phyloP scores from a whole-genome alignment of 53 echinoderm and acorn worm species.

The Echinometra lucunter region DNA sequence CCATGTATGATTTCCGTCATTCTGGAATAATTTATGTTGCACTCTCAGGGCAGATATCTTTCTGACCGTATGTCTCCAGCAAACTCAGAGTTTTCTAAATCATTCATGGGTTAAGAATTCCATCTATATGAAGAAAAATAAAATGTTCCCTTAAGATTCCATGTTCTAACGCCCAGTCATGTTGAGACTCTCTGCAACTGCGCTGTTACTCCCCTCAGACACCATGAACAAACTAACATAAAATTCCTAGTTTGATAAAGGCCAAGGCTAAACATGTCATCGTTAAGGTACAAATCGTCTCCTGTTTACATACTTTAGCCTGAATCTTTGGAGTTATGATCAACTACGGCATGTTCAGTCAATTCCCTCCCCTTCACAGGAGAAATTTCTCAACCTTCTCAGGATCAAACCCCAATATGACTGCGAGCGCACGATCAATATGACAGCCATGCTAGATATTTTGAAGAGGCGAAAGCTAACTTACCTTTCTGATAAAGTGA shows the following conservation, averaged over 20 bases:
- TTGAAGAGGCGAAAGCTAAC: not conserved
- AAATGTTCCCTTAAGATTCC: too few species aligned
- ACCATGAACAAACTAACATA: not conserved
- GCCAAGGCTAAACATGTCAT: not conserved
- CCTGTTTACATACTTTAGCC: not conserved
- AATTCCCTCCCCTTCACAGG: not conserved
- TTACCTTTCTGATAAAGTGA: not conserved
- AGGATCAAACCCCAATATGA: not conserved
- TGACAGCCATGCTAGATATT: not conserved
- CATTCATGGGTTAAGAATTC: too few species aligned
- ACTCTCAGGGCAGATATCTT: not conserved
- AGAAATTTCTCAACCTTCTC: not conserved
- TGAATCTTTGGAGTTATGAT: not conserved
- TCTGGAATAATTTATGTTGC: not conserved
- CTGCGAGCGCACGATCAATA: not conserved
- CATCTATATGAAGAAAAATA: too few species aligned
- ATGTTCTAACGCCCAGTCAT: too few species aligned
- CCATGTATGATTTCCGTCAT: conserved; percentile 9
- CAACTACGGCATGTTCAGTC: not conserved
- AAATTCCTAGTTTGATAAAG: too few species aligned
- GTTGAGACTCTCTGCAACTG: not conserved
- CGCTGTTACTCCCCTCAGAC: not conserved
- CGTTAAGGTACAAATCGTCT: not conserved
- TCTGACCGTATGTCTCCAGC: not conserved
- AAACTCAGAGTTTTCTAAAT: too few species aligned